Percentiles rank a stretch among this genome's conserved stretches.
phyloP scores from a whole-genome alignment of 1,140 invertebrate species.

The Drosophila virilis region DNA sequence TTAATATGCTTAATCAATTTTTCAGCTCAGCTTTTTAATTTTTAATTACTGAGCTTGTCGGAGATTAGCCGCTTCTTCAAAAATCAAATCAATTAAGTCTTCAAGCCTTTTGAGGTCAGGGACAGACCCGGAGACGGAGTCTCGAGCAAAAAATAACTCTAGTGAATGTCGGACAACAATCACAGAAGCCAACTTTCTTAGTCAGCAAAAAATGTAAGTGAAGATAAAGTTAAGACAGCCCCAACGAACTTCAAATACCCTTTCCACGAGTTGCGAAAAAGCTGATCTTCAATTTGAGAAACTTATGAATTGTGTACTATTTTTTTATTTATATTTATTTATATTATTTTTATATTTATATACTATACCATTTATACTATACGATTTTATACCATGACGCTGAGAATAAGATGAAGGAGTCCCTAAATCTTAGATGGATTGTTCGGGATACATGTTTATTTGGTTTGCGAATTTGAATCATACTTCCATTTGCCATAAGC shows the following conservation, averaged over 20 bases:
- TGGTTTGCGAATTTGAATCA: too few relatives aligned
- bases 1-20: constrained; percentile 28
- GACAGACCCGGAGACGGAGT: constrained; percentile 3
- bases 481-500: too few relatives aligned
- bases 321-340: too few relatives aligned
- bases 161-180: constrained; percentile 33
- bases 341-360: too few relatives aligned
- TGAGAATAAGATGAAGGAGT: too few relatives aligned
- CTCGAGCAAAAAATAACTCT: not conserved
- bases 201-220: constrained; percentile 1
- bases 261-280: not conserved
- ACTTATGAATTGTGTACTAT: too few relatives aligned
- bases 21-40: constrained; percentile 13
- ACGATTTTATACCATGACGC: too few relatives aligned
- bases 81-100: constrained; percentile 39
- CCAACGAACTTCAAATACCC: not conserved
- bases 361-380: too few relatives aligned
- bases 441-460: too few relatives aligned
- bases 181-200: constrained; percentile 7
- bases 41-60: constrained; percentile 31
- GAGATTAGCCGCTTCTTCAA: constrained; percentile 13
- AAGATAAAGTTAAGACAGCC: not conserved
- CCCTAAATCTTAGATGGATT: too few relatives aligned
- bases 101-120: constrained; percentile 45
- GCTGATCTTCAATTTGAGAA: not conserved